These are phyloP conservation scores for Psittacula derbiana DNA, from an alignment of 2,797 vertebrate species.

Conservation along the genomic window DNA sequence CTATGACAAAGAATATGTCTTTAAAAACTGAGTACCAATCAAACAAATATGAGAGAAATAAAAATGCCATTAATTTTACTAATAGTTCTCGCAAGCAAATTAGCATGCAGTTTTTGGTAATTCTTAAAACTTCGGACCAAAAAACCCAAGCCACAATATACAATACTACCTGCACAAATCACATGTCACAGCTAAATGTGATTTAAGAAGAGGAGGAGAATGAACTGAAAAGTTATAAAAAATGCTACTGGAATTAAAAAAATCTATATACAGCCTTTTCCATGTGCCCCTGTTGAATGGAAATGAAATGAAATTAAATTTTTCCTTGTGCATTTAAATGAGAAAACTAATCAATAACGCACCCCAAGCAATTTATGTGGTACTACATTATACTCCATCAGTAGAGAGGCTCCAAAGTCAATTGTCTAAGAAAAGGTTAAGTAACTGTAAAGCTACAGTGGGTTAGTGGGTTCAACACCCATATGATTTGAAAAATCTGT, in stretches of 20 bases:
- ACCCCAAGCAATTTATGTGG: not conserved
- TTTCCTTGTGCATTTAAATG: not conserved
- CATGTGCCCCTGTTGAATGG: rapidly evolving
- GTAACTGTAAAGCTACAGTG: not conserved
- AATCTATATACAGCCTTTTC: not conserved
- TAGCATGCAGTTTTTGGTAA: not conserved
- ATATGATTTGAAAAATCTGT: not conserved
- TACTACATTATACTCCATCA: not conserved
- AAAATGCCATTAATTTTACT: not conserved
- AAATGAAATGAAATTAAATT: not conserved
- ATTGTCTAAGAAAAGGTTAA: not conserved
- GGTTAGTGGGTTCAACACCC: not conserved
- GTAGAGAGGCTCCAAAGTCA: not conserved
- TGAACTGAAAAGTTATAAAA: not conserved
- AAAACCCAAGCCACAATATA: not conserved
- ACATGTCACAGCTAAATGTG: not conserved
- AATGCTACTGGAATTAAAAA: not conserved
- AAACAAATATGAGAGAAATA: not conserved
- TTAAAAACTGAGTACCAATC: not conserved
- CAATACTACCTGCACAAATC: not conserved
- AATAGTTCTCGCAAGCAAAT: not conserved
- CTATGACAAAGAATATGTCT: not conserved
- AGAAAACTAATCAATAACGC: not conserved
- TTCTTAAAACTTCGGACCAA: not conserved
- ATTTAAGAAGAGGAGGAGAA: not conserved